These are phyloP conservation scores for Bombus terrestris DNA, from an alignment of 1,140 invertebrate genomes.

Conservation along the genomic window DNA sequence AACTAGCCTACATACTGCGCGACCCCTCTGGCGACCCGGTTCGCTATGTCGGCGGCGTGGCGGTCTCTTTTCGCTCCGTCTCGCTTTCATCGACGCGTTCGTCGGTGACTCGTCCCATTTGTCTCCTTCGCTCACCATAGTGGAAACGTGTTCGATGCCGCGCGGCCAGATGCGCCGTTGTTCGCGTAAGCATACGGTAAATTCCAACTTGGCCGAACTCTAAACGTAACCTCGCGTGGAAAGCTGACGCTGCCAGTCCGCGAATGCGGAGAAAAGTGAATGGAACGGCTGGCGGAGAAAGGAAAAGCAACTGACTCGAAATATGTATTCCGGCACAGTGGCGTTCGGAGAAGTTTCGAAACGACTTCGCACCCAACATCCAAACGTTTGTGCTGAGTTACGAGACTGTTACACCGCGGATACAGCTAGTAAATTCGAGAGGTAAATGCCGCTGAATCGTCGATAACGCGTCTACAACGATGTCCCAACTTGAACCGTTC, in stretches of 20 bases:
- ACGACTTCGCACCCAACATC: background rate
- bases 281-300: background rate
- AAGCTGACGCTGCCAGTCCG: constrained; percentile 26
- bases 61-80: background rate
- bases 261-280: background rate
- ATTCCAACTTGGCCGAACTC: constrained; percentile 66
- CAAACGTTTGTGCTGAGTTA: constrained; percentile 13
- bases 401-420: background rate
- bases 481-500: background rate
- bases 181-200: constrained; percentile 68
- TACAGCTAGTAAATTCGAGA: constrained; percentile 14
- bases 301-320: constrained; percentile 10
- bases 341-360: constrained; percentile 1
- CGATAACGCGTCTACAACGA: background rate
- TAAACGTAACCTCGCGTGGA: constrained; percentile 26
- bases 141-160: constrained; percentile 32
- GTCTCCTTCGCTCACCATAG: constrained; percentile 29
- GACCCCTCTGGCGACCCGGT: constrained; percentile 45
- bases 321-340: constrained; percentile 14
- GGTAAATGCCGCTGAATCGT: background rate
- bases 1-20: constrained; percentile 56
- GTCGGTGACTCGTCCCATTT: constrained; percentile 37
- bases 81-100: constrained; percentile 10
- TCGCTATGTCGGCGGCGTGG: constrained; percentile 5
- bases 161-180: constrained; percentile 66